Conservation (phyloP, 1,140 invertebrate genomes). For the Drosophila insularis region DNA sequence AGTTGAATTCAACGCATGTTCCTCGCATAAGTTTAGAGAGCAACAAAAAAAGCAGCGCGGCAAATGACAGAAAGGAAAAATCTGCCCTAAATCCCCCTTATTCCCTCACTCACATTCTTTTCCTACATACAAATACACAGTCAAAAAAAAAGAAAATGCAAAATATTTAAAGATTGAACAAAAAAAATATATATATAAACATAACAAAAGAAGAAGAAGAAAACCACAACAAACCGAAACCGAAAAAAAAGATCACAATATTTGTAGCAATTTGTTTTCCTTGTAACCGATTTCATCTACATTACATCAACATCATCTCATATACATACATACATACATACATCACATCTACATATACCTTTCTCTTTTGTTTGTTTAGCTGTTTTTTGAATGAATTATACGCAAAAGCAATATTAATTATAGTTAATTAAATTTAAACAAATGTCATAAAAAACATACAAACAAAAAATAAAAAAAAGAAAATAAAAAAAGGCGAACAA, state of each 20-base stretch:
- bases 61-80: not conserved
- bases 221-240: slow-evolving; percentile 1
- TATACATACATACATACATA: slow-evolving; percentile 26
- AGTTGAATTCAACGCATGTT: slow-evolving; percentile 76
- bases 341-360: slow-evolving; percentile 14
- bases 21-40: slow-evolving; percentile 77
- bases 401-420: slow-evolving; percentile 80
- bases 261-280: slow-evolving; percentile 65
- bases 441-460: slow-evolving; percentile 51
- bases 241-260: slow-evolving; percentile 28
- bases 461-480: slow-evolving; percentile 36
- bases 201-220: slow-evolving; percentile 33
- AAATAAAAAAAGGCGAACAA: slow-evolving; percentile 38
- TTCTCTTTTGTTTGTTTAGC: slow-evolving; percentile 74
- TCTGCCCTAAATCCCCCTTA: not conserved
- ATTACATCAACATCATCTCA: slow-evolving; percentile 29
- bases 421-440: slow-evolving; percentile 78
- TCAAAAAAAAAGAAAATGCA: slow-evolving; percentile 6
- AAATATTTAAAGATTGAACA: not conserved
- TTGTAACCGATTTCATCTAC: slow-evolving; percentile 37
- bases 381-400: slow-evolving; percentile 78
- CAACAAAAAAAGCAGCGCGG: slow-evolving; percentile 40
- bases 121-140: slow-evolving; percentile 1
- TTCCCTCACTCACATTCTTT: not conserved
- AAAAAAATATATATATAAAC: slow-evolving; percentile 7